Percentiles rank a stretch among this genome's conserved stretches.
Evolutionary conservation across 2,113 vertebrate genomes (phyloP).

Genomic region (Actinemys pallida): DNA sequence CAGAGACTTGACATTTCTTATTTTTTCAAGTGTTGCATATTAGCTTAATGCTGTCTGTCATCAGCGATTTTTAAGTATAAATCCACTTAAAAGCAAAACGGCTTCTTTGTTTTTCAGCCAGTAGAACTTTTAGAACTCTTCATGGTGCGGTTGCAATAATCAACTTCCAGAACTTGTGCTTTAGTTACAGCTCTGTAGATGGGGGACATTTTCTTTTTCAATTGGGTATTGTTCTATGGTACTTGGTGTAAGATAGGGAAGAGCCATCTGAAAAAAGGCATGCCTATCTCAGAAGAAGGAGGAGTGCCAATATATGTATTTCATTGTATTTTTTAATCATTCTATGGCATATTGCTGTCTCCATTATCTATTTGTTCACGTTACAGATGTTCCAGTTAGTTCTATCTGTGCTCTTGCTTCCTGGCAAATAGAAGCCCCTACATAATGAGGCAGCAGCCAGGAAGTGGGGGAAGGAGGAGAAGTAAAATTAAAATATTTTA

Average conservation of each 20-base stretch:
- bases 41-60: background rate
- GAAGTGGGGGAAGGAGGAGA: background rate
- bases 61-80: background rate
- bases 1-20: background rate
- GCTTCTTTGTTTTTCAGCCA: background rate
- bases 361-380: conserved; percentile 21
- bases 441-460: background rate
- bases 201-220: background rate
- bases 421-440: conserved; percentile 13
- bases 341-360: background rate
- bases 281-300: background rate
- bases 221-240: background rate
- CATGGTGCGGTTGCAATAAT: background rate
- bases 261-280: conserved; percentile 3
- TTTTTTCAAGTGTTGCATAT: background rate
- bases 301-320: accelerated
- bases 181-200: background rate
- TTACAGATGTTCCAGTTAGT: conserved; percentile 26
- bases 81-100: background rate
- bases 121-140: background rate
- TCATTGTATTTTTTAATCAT: background rate
- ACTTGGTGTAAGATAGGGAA: background rate
- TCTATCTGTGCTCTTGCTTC: conserved; percentile 31
- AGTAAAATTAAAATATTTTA: conserved; percentile 2
- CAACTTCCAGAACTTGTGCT: background rate